Evolutionary conservation across 2,113 vertebrate species (phyloP).

Genomic region (Gulo gulo): DNA sequence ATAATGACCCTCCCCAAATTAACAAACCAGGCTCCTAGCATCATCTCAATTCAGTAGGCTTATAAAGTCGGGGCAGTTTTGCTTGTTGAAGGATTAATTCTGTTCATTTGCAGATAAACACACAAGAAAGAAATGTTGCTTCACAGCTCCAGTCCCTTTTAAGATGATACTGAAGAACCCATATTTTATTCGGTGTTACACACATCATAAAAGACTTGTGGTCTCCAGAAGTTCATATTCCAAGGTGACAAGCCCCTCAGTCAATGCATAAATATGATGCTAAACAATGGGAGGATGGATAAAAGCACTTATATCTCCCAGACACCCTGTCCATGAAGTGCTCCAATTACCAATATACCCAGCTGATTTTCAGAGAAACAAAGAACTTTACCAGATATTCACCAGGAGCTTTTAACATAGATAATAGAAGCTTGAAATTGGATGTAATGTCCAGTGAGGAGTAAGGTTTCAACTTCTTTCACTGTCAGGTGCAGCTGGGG

Average conservation of each 20-base stretch:
- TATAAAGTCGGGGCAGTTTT: neutral
- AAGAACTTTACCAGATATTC: neutral
- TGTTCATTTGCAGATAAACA: neutral
- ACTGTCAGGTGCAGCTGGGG: neutral
- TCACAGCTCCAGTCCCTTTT: conserved; percentile 34
- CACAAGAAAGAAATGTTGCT: neutral
- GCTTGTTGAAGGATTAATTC: neutral
- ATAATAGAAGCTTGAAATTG: conserved; percentile 28
- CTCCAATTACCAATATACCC: conserved; percentile 47
- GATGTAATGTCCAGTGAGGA: neutral
- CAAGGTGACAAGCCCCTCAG: conserved; percentile 12
- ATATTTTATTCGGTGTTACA: neutral
- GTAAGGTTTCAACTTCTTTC: conserved; percentile 56
- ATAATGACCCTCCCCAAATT: neutral
- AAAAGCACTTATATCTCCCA: conserved; percentile 1
- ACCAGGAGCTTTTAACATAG: neutral
- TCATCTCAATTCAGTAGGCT: neutral
- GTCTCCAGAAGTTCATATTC: neutral
- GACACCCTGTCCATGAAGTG: neutral
- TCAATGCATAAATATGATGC: conserved; percentile 26
- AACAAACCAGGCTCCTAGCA: neutral
- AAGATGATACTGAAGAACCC: neutral
- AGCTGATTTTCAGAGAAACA: conserved; percentile 26
- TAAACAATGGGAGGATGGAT: neutral
- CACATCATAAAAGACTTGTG: neutral